Base-by-base conservation (phyloP, 2,113 vertebrate genomes). In the Notothenia rossii region DNA sequence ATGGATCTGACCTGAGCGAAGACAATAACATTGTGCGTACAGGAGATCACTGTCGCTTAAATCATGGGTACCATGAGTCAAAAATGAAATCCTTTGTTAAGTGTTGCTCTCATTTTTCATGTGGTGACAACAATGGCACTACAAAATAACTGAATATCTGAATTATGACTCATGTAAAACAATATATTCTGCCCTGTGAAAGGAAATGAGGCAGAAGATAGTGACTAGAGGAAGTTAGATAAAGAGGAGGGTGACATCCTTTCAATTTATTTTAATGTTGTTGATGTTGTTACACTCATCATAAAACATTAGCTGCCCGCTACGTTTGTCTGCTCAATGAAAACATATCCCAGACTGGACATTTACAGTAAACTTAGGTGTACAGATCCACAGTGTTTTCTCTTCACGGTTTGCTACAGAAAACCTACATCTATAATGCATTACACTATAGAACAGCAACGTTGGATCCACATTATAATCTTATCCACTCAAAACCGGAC, bases 161-260 rank as follows among this genome's bases (percentile, higher is more conserved):
- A 73, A 53, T 54, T 46, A 73, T 81, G 82, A 81, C 45, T 81
- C 67, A 71, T 81, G 82, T 61, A 62, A 15, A 72, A 70, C 58
- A 72, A 63, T 82, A 51, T 65, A 55, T 77, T 70, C 67, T 36
- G 45, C 53, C 69, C 20, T 33, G 40, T 75, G 60, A 84, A 25
- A 72, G 64, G 75, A 83, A 81, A 78, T 79, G 14, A 77, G 50
- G 70, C 62, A 36, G 61, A 3, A 69, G 76, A 56, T 45, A 65
- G 3, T 63, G 33, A 75, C 18, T 7, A 46, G 64, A 84, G 29
- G 59, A 77, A 75, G 66, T 55, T 13, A 65, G 51, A 66, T 46
- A 25, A 79, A 72, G 51, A 74, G 45, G 13, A 22, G 25, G 51
- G 22, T 54, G 13, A 8, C 62, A 76, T 40, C 51, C 49, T 77